These are phyloP conservation scores for Muntiacus muntjak DNA, from an alignment of 2,113 vertebrate genomes.

Conservation along the genomic window DNA sequence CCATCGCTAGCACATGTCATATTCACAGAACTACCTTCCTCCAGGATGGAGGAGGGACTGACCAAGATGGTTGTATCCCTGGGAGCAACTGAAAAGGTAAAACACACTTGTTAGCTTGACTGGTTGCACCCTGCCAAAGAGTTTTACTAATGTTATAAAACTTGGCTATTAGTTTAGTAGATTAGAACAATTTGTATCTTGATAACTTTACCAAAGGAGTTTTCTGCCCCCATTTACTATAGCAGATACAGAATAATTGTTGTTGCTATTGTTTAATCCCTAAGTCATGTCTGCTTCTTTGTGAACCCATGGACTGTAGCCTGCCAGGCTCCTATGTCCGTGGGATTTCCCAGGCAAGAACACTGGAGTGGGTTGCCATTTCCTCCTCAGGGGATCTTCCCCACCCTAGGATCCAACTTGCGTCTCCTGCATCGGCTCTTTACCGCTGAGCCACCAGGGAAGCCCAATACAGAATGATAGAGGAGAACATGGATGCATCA, in stretches of 20 bases:
- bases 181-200: not conserved
- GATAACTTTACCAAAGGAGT: not conserved
- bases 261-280: not conserved
- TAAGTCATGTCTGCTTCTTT: not conserved
- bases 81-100: conserved; percentile 76
- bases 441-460: not conserved
- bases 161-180: not conserved
- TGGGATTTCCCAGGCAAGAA: not conserved
- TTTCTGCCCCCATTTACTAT: not conserved
- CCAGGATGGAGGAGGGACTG: conserved; percentile 65
- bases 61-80: conserved; percentile 66
- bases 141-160: not conserved
- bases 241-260: not conserved
- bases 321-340: not conserved
- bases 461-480: not conserved
- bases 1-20: conserved; percentile 77
- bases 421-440: not conserved
- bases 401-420: not conserved
- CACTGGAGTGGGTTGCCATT: not conserved
- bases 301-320: not conserved
- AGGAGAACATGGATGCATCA: not conserved
- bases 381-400: not conserved
- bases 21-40: conserved; percentile 78
- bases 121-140: not conserved
- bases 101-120: conserved; percentile 34